Base-by-base conservation (phyloP, 2,888 invertebrate genomes). In the Philaethria dido region DNA sequence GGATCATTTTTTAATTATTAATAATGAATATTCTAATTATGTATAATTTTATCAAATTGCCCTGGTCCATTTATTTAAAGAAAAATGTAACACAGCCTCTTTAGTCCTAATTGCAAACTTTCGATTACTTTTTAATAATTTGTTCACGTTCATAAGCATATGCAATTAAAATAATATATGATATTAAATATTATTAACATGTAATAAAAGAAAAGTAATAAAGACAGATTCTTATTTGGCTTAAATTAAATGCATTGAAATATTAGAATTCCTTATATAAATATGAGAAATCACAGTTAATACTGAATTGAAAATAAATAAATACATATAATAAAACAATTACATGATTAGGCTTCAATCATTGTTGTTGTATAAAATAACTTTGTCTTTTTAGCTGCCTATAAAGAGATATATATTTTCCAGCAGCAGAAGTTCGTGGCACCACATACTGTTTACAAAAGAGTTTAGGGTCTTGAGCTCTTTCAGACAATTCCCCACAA, bases 391-490 rank as follows among this genome's bases (percentile, higher is more conserved):
- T 93, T 47, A 98, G 92, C 82, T 96, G 95, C 77, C 97, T 94
- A 84, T 96, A 97, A 42, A 98, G 89, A 1, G 95, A 95, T 73
- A 97, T 96, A 83, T 97, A 98, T 89, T 97, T 97, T 59, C 97
- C 95, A 54, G 97, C 97, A 22, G 96, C 95, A 33, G 96, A 95
- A 42, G 97, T 96, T 78, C 95, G 94, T 3, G 97, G 97, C 67
- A 97, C 94, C 73, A 98, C 96, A 86, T 96, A 96, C 78, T 95
- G 94, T 83, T 96, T 95, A 81, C 97, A 98, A 87, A 98, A 96
- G 29, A 93, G 88, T 68, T 95, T 96, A 73, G 95, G 93, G 66
- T 92, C 95, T 11, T 89, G 88, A 18, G 96, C 96, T 59, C 95
- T 95, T 74, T 94, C 93, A 62, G 95, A 96, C 47, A 97, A 90